A percentile compares a stretch with the other conserved stretches of the same genome.
Evolutionary conservation across 2,113 vertebrate species (phyloP).

Genomic region (Heterochromis multidens): DNA sequence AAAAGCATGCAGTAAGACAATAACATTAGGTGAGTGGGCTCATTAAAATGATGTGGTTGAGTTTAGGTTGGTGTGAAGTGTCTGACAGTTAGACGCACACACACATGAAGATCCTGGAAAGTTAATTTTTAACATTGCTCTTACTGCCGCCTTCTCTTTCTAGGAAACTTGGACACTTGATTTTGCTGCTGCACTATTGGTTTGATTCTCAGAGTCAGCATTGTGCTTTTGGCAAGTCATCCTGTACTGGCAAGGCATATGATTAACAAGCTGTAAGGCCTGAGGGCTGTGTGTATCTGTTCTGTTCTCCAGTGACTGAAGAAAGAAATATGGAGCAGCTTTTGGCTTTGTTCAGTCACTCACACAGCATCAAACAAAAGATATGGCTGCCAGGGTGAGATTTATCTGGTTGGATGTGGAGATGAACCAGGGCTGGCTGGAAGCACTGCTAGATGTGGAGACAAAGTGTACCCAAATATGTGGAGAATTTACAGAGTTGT

Average conservation of each 20-base stretch:
- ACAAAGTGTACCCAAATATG: not conserved
- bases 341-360: constrained; percentile 21
- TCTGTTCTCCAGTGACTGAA: constrained; percentile 1
- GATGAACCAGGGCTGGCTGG: not conserved
- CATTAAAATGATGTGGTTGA: not conserved
- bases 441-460: not conserved
- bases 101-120: not conserved
- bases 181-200: not conserved
- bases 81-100: not conserved
- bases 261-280: constrained; percentile 32
- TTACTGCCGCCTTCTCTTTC: not conserved
- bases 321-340: constrained; percentile 25
- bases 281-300: not conserved
- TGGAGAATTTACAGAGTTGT: not conserved
- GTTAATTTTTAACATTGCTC: not conserved
- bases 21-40: not conserved
- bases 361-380: constrained; percentile 9
- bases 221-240: not conserved
- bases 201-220: constrained; percentile 5
- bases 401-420: too few relatives aligned
- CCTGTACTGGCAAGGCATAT: constrained; percentile 13
- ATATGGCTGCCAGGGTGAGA: not conserved
- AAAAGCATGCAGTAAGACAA: not conserved
- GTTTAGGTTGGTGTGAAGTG: not conserved
- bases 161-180: not conserved